These are phyloP conservation scores for Aelia acuminata DNA, from an alignment of 2,888 invertebrate species.

Conservation along the genomic window DNA sequence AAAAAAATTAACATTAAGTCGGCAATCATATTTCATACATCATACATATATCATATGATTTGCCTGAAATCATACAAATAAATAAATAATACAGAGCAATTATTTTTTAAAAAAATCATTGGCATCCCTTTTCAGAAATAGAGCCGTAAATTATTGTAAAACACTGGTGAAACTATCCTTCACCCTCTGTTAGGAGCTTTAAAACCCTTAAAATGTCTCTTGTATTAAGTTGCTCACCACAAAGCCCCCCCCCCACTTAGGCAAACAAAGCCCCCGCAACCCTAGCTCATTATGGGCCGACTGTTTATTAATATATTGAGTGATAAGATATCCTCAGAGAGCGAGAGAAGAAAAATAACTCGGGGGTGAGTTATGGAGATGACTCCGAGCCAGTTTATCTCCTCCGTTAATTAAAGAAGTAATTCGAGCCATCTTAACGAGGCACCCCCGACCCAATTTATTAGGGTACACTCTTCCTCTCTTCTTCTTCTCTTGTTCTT, in stretches of 20 bases:
- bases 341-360: constrained; percentile 42
- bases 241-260: constrained; percentile 29
- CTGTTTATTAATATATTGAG: constrained; percentile 52
- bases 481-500: neutral
- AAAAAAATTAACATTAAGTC: too few species aligned
- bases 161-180: too few species aligned
- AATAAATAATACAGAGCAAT: too few species aligned
- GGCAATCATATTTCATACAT: too few species aligned
- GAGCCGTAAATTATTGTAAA: too few species aligned
- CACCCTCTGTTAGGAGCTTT: too few species aligned
- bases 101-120: too few species aligned
- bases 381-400: constrained; percentile 46
- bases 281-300: constrained; percentile 15
- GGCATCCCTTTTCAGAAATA: too few species aligned
- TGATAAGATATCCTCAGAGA: constrained; percentile 51
- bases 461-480: neutral
- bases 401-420: constrained; percentile 51
- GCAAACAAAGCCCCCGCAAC: neutral
- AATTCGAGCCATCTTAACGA: constrained; percentile 51
- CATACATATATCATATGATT: too few species aligned
- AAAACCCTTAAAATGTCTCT: neutral
- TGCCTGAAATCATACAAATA: too few species aligned
- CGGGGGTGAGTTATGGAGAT: constrained; percentile 48
- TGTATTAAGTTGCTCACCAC: neutral
- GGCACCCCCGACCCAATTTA: constrained; percentile 50